phyloP scores from a whole-genome alignment of 2,888 invertebrate genomes.

The Synergus japonicus region DNA sequence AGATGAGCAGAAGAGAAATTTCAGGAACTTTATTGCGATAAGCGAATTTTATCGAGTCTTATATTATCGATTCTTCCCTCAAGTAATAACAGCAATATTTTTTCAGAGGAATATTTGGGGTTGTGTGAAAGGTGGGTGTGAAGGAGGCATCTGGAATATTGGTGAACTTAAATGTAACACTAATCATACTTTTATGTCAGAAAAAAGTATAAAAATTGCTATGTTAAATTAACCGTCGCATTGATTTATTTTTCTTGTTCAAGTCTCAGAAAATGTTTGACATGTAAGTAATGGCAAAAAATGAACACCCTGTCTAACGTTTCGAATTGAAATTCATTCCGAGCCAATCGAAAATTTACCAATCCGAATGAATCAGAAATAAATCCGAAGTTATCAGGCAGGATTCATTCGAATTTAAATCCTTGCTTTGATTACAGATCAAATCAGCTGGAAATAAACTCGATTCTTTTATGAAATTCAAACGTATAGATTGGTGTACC shows the following conservation, averaged over 20 bases:
- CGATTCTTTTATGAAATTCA: too few relatives aligned
- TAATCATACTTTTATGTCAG: not conserved
- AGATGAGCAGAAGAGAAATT: not conserved
- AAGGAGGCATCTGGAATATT: not conserved
- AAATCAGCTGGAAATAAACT: too few relatives aligned
- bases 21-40: not conserved
- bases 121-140: not conserved
- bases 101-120: slow-evolving; percentile 1
- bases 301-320: not conserved
- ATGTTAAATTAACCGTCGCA: too few relatives aligned
- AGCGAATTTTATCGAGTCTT: not conserved
- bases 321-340: too few relatives aligned
- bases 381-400: too few relatives aligned
- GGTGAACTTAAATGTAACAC: not conserved
- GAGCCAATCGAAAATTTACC: too few relatives aligned
- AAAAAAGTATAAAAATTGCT: too few relatives aligned
- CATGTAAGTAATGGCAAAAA: not conserved
- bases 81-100: not conserved
- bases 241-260: not conserved
- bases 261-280: not conserved
- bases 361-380: too few relatives aligned
- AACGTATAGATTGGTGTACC: too few relatives aligned
- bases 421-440: too few relatives aligned
- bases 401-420: too few relatives aligned
- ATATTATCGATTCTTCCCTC: slow-evolving; percentile 13